Evolutionary conservation across 2,797 vertebrate species (phyloP).

Genomic region (Otolemur crassicaudatus): DNA sequence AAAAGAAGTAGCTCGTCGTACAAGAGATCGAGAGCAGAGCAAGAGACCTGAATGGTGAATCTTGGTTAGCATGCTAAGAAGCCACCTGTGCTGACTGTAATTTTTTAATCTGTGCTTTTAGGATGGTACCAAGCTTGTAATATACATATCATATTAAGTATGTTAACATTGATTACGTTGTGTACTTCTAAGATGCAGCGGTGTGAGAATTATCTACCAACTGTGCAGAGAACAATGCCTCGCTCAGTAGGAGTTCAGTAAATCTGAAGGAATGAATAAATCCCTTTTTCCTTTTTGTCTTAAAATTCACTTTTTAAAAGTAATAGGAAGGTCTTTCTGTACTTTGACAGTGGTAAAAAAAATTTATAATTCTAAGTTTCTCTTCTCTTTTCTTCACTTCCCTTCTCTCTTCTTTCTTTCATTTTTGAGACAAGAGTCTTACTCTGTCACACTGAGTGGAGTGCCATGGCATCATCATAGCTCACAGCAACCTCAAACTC

Average conservation of each 20-base stretch:
- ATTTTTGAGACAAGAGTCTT: too few relatives aligned
- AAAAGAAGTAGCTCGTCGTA: background rate
- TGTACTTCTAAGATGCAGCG: background rate
- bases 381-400: too few relatives aligned
- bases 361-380: background rate
- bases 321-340: background rate
- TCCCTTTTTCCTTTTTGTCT: background rate
- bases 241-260: background rate
- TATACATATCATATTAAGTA: too few relatives aligned
- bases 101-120: background rate
- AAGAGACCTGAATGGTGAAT: background rate
- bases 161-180: background rate
- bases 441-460: too few relatives aligned
- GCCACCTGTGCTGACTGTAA: background rate
- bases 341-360: background rate
- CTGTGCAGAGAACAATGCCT: background rate
- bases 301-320: constrained; percentile 9
- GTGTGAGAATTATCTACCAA: background rate
- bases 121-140: background rate
- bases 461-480: too few relatives aligned
- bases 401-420: too few relatives aligned
- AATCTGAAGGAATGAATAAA: background rate
- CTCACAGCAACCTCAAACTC: too few relatives aligned
- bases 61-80: background rate
- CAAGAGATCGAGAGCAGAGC: background rate